A percentile compares a stretch with the other conserved stretches of the same genome.
These are phyloP conservation scores for Xestia sexstrigata DNA, from an alignment of 2,888 invertebrate genomes.

Conservation along the genomic window DNA sequence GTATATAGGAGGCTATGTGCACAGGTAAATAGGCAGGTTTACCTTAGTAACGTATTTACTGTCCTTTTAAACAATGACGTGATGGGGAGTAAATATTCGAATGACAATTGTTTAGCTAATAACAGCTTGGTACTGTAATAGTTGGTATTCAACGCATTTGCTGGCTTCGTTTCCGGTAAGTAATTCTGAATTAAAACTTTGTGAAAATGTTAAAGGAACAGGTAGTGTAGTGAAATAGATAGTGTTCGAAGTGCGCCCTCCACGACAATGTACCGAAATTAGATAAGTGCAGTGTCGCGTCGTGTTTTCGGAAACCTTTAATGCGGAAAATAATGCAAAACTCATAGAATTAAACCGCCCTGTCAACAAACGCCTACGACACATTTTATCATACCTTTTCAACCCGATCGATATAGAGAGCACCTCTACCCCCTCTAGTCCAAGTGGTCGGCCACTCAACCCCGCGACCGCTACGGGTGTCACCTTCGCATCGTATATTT, in stretches of 20 bases:
- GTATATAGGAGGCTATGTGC: conserved; percentile 32
- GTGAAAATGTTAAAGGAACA: not conserved
- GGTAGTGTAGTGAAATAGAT: not conserved
- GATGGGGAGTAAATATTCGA: not conserved
- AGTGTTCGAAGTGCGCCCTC: not conserved
- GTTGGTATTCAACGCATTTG: not conserved
- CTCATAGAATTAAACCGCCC: not conserved
- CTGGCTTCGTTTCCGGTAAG: not conserved
- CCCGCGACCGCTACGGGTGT: conserved; percentile 62
- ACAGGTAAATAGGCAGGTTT: conserved; percentile 15
- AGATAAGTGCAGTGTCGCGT: not conserved
- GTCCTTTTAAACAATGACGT: not conserved
- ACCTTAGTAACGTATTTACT: not conserved
- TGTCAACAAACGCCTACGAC: not conserved
- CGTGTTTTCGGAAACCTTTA: not conserved
- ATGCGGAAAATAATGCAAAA: not conserved
- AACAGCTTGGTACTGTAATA: not conserved
- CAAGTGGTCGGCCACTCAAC: conserved; percentile 52
- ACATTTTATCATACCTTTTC: not conserved
- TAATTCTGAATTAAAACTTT: not conserved
- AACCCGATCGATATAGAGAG: conserved; percentile 22
- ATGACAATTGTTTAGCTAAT: not conserved
- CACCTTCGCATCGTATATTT: conserved; percentile 83
- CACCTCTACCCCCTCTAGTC: conserved; percentile 9
- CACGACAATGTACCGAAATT: not conserved